Conservation (phyloP, 2,888 invertebrate genomes). For the Cremastinae sp. region DNA sequence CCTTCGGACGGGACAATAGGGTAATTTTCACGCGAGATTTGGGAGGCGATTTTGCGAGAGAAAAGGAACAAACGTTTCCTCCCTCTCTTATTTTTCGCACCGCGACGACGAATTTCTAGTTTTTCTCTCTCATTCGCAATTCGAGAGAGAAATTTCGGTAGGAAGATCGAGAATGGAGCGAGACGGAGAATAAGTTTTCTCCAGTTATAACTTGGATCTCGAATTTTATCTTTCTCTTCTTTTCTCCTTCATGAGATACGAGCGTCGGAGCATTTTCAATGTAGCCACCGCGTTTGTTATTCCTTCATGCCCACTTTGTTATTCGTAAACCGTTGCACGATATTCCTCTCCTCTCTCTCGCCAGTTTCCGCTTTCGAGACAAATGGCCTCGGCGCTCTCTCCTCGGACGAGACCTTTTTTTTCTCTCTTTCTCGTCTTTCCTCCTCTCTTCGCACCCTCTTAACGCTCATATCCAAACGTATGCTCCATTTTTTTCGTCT, state of each 20-base stretch:
- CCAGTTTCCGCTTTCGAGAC: slow-evolving; percentile 67
- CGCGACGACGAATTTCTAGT: not conserved
- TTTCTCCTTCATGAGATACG: slow-evolving; percentile 74
- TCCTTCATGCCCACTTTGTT: slow-evolving; percentile 78
- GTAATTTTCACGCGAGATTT: slow-evolving; percentile 81
- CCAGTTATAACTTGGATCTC: slow-evolving; percentile 40
- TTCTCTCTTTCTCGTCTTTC: slow-evolving; percentile 43
- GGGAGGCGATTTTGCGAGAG: slow-evolving; percentile 78
- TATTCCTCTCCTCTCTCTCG: slow-evolving; percentile 27
- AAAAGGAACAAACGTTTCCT: slow-evolving; percentile 57
- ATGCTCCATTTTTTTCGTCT: slow-evolving; percentile 59
- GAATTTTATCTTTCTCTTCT: slow-evolving; percentile 7
- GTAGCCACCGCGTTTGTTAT: slow-evolving; percentile 79
- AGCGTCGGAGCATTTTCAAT: slow-evolving; percentile 77
- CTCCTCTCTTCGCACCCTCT: slow-evolving; percentile 40
- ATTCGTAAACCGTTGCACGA: slow-evolving; percentile 70
- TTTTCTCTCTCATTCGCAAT: slow-evolving; percentile 19
- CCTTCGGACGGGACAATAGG: slow-evolving; percentile 75
- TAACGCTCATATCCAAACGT: slow-evolving; percentile 62
- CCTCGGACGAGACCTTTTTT: slow-evolving; percentile 53
- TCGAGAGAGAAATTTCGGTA: slow-evolving; percentile 28
- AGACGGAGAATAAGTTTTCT: slow-evolving; percentile 20
- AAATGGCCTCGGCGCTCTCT: slow-evolving; percentile 67
- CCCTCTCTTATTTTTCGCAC: slow-evolving; percentile 14
- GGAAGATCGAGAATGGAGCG: not conserved